Percentiles rank a stretch among this genome's conserved stretches.
phyloP scores from a whole-genome alignment of 2,888 invertebrate genomes.

The Apamea monoglypha region DNA sequence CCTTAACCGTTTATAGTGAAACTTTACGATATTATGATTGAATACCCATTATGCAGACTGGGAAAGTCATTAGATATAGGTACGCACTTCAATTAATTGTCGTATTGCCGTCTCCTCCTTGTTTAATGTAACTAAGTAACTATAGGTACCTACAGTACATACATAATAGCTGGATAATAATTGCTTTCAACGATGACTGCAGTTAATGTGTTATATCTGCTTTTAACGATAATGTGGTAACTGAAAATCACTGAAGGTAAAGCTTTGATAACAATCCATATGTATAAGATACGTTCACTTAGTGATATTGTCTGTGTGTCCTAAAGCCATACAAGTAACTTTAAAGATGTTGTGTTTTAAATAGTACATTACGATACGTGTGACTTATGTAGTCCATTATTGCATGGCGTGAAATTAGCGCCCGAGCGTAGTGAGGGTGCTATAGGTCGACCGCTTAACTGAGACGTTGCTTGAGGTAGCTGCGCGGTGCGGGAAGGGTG shows the following conservation, averaged over 20 bases:
- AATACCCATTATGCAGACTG: not conserved
- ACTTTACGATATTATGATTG: not conserved
- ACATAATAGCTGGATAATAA: not conserved
- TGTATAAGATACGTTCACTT: not conserved
- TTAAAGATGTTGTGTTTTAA: not conserved
- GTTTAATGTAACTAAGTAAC: not conserved
- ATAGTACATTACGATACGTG: too few relatives aligned
- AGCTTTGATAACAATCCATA: not conserved
- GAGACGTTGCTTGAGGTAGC: too few relatives aligned
- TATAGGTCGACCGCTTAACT: too few relatives aligned
- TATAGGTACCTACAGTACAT: not conserved
- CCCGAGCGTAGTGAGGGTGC: too few relatives aligned
- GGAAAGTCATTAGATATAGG: too few relatives aligned
- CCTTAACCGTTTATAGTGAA: too few relatives aligned
- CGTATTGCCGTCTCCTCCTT: not conserved
- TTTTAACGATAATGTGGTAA: constrained; percentile 3
- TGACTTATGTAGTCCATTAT: too few relatives aligned
- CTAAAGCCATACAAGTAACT: not conserved
- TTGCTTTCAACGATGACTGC: not conserved
- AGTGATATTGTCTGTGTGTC: not conserved
- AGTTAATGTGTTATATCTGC: not conserved
- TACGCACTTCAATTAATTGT: too few relatives aligned
- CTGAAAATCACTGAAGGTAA: too few relatives aligned
- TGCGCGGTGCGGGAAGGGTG: too few relatives aligned
- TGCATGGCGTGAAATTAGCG: too few relatives aligned